These are phyloP conservation scores for Leptobrachium leishanense DNA, from an alignment of 2,113 vertebrate species.

Conservation along the genomic window DNA sequence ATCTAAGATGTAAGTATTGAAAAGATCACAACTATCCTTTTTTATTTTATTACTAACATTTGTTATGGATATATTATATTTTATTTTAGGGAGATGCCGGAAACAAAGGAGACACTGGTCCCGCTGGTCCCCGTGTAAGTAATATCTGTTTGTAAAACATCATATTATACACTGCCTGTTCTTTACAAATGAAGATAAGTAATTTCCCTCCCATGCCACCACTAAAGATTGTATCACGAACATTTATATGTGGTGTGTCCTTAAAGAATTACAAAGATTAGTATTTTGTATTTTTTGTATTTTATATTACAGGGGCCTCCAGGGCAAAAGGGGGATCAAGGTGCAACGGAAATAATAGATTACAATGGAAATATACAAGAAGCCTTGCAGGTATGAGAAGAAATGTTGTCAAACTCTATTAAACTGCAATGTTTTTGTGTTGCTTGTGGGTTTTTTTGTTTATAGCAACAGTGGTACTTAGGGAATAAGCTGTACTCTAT, in stretches of 20 bases:
- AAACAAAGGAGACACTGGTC: conserved; percentile 84
- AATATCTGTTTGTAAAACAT: neutral
- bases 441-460: neutral
- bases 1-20: no score
- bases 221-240: no score
- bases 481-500: conserved; percentile 1
- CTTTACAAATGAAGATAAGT: no score
- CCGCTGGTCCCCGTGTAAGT: conserved; percentile 82
- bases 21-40: no score
- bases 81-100: conserved; percentile 82
- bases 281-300: no score
- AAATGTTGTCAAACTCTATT: neutral
- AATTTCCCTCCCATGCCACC: no score
- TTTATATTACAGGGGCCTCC: conserved; percentile 78
- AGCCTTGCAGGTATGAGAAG: conserved; percentile 85
- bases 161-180: no score
- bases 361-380: conserved; percentile 98
- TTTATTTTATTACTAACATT: no score
- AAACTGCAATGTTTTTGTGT: neutral
- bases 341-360: conserved; percentile 95
- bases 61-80: neutral
- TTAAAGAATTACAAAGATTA: no score
- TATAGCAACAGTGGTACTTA: conserved; percentile 1
- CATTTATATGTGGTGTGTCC: no score
- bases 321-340: conserved; percentile 95